phyloP scores from a whole-genome alignment of 2,797 vertebrate genomes.

The Pangasius sanitwongsei region DNA sequence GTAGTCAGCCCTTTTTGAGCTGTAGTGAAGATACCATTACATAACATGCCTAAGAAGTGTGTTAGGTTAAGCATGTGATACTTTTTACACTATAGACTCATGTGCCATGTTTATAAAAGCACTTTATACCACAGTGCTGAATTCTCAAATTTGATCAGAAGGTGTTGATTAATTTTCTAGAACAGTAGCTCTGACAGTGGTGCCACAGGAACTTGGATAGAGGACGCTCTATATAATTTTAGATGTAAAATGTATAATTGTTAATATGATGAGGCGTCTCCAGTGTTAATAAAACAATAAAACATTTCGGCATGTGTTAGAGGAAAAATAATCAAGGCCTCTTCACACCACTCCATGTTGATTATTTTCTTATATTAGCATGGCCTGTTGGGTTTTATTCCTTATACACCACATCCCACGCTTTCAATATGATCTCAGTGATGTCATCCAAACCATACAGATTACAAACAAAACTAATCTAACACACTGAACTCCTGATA shows the following conservation, averaged over 20 bases:
- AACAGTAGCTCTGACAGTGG: neutral
- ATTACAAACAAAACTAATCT: neutral
- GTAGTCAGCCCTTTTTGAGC: neutral
- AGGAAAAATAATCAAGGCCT: neutral
- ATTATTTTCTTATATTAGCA: neutral
- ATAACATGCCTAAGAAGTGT: neutral
- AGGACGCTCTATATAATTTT: neutral
- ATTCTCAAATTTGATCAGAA: neutral
- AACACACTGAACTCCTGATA: neutral
- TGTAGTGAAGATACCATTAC: too few species aligned
- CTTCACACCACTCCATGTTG: neutral
- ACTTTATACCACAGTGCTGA: neutral
- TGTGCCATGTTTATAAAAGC: neutral
- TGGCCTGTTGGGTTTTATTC: neutral
- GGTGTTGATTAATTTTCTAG: neutral
- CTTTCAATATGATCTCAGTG: neutral
- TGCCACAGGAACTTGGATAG: neutral
- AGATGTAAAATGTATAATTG: neutral
- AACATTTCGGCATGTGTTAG: neutral
- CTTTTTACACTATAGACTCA: neutral
- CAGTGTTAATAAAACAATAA: neutral
- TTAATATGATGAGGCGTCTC: too few species aligned
- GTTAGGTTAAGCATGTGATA: neutral
- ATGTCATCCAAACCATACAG: neutral
- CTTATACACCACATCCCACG: neutral